Evolutionary conservation across 2,888 invertebrate genomes (phyloP).

Genomic region (Mesodorylaimus sp.): DNA sequence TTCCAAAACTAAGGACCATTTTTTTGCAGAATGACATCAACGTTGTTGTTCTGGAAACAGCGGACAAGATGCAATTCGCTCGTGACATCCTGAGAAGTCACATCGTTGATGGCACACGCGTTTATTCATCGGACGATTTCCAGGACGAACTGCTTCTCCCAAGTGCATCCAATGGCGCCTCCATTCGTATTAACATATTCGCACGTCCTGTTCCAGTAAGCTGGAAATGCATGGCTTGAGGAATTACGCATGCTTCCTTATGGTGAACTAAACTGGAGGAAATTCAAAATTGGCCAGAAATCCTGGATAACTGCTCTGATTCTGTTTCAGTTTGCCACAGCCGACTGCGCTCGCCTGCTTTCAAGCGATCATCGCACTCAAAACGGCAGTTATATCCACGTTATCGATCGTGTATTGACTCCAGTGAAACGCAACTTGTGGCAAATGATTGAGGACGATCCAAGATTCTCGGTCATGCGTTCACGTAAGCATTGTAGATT

Average conservation of each 20-base stretch:
- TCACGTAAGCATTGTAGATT: no score
- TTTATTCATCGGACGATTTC: conserved; percentile 17
- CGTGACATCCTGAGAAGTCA: conserved; percentile 23
- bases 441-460: conserved; percentile 21
- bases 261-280: no score
- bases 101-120: conserved; percentile 18
- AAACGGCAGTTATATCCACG: conserved; percentile 29
- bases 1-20: no score
- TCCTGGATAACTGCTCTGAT: neutral
- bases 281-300: no score
- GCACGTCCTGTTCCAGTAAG: conserved; percentile 17
- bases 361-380: conserved; percentile 22
- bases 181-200: conserved; percentile 26
- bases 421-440: conserved; percentile 20
- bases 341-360: conserved; percentile 26
- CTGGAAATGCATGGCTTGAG: no score
- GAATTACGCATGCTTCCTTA: no score
- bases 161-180: conserved; percentile 21
- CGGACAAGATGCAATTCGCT: conserved; percentile 16
- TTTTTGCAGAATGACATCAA: conserved; percentile 2
- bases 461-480: conserved; percentile 24
- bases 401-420: conserved; percentile 21
- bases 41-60: neutral
- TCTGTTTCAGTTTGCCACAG: conserved; percentile 23
- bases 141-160: conserved; percentile 23